Evolutionary conservation across 2,797 vertebrate species (phyloP).

Genomic region (Poeciliopsis infans): DNA sequence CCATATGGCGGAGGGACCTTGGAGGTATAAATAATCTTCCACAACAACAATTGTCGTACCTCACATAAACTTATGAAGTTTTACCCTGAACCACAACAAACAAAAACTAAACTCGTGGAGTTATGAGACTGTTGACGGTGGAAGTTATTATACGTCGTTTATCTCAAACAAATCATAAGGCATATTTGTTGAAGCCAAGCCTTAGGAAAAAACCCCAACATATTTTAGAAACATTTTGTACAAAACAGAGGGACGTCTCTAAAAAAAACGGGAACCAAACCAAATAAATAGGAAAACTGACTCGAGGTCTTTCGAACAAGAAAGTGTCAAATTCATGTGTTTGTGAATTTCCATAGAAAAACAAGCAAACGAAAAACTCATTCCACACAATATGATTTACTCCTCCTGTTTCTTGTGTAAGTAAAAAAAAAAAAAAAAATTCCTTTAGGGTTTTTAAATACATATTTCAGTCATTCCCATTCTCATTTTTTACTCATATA

Average conservation of each 20-base stretch:
- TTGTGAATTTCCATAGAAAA: neutral
- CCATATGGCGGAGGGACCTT: slow-evolving; percentile 1
- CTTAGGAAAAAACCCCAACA: neutral
- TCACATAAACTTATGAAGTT: neutral
- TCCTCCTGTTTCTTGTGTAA: neutral
- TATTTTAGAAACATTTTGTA: neutral
- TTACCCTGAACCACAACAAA: neutral
- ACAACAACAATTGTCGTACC: neutral
- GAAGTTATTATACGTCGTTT: neutral
- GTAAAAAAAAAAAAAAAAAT: neutral
- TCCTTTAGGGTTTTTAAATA: no score
- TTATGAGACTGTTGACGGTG: neutral
- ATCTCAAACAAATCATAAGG: neutral
- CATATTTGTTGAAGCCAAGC: neutral
- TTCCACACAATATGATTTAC: neutral
- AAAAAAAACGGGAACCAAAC: neutral
- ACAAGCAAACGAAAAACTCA: neutral
- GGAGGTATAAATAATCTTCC: slow-evolving; percentile 5
- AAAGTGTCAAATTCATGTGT: neutral
- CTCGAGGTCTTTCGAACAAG: neutral
- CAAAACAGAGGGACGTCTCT: neutral
- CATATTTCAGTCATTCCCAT: neutral
- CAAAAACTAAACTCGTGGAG: neutral
- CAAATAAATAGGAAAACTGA: neutral
- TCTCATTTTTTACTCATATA: neutral